These are phyloP conservation scores for Scarus forsteni DNA, from an alignment of 2,797 vertebrate genomes.

Conservation along the genomic window DNA sequence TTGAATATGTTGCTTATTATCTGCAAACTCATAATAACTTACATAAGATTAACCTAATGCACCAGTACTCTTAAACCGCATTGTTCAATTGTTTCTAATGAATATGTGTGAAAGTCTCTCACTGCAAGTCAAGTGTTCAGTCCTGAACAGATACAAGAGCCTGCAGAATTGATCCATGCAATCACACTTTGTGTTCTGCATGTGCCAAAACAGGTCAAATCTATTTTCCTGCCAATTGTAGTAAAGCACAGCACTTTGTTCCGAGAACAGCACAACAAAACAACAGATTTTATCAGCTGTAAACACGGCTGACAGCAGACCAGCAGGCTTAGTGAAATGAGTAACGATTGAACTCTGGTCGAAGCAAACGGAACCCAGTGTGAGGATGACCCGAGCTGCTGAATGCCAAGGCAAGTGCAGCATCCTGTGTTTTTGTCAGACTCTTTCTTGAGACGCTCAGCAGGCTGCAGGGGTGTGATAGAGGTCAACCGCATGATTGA, in stretches of 20 bases:
- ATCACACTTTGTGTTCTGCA: neutral
- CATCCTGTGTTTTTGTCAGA: conserved; percentile 34
- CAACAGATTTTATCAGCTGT: neutral
- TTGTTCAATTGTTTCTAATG: neutral
- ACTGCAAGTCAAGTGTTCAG: neutral
- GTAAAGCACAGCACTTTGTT: conserved; percentile 3
- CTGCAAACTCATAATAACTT: no score
- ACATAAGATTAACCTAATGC: no score
- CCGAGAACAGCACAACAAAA: neutral
- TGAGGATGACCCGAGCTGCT: conserved; percentile 34
- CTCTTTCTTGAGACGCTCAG: conserved; percentile 46
- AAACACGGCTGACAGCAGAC: conserved; percentile 9
- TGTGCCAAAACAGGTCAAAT: conserved; percentile 1
- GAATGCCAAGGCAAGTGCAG: conserved; percentile 17
- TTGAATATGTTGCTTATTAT: no score
- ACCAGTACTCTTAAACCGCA: no score
- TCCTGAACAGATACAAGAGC: neutral
- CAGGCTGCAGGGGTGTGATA: conserved; percentile 37
- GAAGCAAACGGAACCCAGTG: conserved; percentile 12
- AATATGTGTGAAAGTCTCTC: neutral
- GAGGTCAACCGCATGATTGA: conserved; percentile 73
- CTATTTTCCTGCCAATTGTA: neutral
- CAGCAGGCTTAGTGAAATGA: conserved; percentile 7
- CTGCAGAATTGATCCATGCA: no score
- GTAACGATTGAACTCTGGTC: conserved; percentile 21